Percentiles rank a stretch among this genome's conserved stretches.
Conservation (phyloP, 2,113 vertebrate genomes). For the Barnardius zonarius region DNA sequence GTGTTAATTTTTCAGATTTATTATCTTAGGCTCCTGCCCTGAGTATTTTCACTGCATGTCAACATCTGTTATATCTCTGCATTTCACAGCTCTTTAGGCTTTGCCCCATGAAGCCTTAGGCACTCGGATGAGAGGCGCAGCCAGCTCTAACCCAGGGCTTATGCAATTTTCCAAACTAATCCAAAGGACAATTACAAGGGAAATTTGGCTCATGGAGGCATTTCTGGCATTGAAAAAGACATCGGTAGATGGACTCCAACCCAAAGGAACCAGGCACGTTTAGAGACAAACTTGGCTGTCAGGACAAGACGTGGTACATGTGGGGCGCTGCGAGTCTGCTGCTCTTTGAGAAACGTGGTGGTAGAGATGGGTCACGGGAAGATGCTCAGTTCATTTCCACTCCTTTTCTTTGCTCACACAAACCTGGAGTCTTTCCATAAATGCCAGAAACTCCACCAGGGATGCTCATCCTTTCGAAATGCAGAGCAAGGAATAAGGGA, state of each 20-base stretch:
- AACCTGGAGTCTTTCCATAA: neutral
- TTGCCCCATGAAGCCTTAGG: neutral
- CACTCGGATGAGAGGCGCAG: neutral
- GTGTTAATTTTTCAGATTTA: slow-evolving; percentile 69
- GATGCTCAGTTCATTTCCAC: neutral
- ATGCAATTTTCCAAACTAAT: neutral
- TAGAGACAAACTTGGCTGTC: neutral
- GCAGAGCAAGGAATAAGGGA: neutral
- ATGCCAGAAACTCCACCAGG: neutral
- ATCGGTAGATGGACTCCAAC: neutral
- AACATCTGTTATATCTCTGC: slow-evolving; percentile 28
- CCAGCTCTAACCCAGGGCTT: neutral
- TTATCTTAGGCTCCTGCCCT: slow-evolving; percentile 10
- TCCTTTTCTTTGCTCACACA: neutral
- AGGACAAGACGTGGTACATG: neutral
- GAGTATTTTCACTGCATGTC: neutral
- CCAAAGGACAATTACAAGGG: neutral
- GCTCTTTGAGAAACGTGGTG: neutral
- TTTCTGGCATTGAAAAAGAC: neutral
- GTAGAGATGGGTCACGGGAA: neutral
- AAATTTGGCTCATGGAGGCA: neutral
- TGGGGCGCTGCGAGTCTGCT: neutral
- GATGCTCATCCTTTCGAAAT: fast-evolving
- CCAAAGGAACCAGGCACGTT: neutral
- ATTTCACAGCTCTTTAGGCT: neutral